These are phyloP conservation scores for Eupsittula cactorum DNA, from an alignment of 2,113 vertebrate genomes.

Conservation along the genomic window DNA sequence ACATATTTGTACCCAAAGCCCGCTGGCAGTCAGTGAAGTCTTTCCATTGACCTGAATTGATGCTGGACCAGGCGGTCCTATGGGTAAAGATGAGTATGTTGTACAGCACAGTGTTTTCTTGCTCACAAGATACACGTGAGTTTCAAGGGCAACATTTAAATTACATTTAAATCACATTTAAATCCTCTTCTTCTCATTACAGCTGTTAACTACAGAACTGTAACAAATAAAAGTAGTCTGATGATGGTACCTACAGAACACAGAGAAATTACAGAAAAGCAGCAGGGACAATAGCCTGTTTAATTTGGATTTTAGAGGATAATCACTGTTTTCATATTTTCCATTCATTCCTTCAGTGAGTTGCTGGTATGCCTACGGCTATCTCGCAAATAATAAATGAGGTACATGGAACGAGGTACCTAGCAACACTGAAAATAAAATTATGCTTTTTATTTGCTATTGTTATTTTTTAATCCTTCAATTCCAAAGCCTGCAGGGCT, in stretches of 20 bases:
- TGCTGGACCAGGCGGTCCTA: not conserved
- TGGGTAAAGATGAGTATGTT: not conserved
- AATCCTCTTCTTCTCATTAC: not conserved
- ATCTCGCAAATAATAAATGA: conserved; percentile 66
- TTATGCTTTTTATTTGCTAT: conserved; percentile 70
- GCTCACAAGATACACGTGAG: not conserved
- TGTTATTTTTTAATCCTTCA: conserved; percentile 75
- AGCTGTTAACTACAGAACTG: conserved; percentile 43
- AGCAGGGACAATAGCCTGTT: conserved; percentile 47
- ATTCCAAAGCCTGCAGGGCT: conserved; percentile 64
- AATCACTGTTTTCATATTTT: conserved; percentile 65
- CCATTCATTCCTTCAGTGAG: conserved; percentile 1
- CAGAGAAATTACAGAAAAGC: conserved; percentile 22
- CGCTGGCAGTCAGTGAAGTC: not conserved
- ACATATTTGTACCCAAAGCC: not conserved
- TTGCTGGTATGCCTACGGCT: conserved; percentile 50
- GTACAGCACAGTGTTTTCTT: not conserved
- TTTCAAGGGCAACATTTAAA: not conserved
- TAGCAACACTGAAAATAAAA: conserved; percentile 58
- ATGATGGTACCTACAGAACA: conserved; percentile 17
- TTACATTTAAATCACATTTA: not conserved
- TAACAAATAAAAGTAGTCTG: not conserved
- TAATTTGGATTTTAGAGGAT: conserved; percentile 70
- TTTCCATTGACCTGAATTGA: not conserved
- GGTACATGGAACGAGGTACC: conserved; percentile 49